Base-by-base conservation (phyloP, 2,113 vertebrate species). In the Suricata suricatta region DNA sequence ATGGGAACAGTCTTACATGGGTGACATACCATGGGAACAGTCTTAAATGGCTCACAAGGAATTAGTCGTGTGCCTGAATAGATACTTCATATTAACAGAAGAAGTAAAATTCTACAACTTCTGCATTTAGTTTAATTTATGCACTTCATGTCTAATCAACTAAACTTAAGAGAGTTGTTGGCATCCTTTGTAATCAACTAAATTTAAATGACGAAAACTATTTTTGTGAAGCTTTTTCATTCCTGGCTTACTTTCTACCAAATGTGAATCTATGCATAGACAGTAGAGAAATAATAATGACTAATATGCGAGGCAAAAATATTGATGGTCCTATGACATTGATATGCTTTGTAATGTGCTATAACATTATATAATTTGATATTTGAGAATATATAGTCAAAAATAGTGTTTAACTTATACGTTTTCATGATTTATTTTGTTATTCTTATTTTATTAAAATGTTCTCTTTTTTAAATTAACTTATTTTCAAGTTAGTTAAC, bases 151-250 rank as follows among this genome's bases (percentile, higher is more conserved):
- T 96, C 85, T 96, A 98, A 98, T 97, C 93, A 98, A 98, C 47
- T 76, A 63, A 98, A 97, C 72, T 38, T 94, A 74, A 82, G 85
- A 97, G 84, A 2, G 13, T 96, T 96, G 60, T 5, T 74, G 81
- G 44, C 7, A 63, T 97, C 38, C 4, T 96, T 98, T 98, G 96
- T 96, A 98, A 97, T 98, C 93, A 98, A 69, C 88, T 96, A 92
- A 95, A 97, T 97, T 97, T 97, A 98, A 98, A 87, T 54, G 84
- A 60, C 35, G 95, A 69, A 97, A 98, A 69, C 35, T 95, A 84
- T 95, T 97, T 97, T 98, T 98, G 60, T 93, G 52, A 97, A 93
- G 33, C 47, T 84, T 93, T 98, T 95, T 64, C 97, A 21, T 96
- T 86, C 82, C 72, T 95, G 91, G 86, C 92, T 91, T 92, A 84